phyloP scores from a whole-genome alignment of 2,797 vertebrate genomes.

The Chelonia mydas region DNA sequence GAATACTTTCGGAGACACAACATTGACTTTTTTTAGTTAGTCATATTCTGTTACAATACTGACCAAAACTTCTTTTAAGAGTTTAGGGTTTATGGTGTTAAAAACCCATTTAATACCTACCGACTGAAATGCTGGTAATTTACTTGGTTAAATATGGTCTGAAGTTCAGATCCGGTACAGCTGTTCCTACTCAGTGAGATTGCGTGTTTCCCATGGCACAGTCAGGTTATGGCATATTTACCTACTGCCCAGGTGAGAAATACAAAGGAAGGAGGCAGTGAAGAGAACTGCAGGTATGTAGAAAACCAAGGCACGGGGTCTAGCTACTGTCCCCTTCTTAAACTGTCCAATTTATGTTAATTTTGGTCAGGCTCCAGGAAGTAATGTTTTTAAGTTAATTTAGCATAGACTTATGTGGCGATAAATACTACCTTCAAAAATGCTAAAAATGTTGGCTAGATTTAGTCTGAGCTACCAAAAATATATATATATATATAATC shows the following conservation, averaged over 20 bases:
- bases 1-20: conserved; percentile 71
- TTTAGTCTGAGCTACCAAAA: conserved; percentile 82
- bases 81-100: conserved; percentile 76
- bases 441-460: conserved; percentile 83
- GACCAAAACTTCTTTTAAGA: conserved; percentile 78
- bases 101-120: conserved; percentile 80
- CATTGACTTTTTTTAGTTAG: conserved; percentile 64
- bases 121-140: conserved; percentile 82
- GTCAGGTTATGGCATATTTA: conserved; percentile 72
- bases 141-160: conserved; percentile 80
- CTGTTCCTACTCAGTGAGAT: conserved; percentile 76
- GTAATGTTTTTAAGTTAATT: conserved; percentile 82
- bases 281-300: conserved; percentile 78
- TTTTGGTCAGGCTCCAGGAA: conserved; percentile 89
- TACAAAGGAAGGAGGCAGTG: conserved; percentile 68
- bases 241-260: conserved; percentile 78
- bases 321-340: conserved; percentile 79
- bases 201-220: conserved; percentile 65
- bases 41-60: conserved; percentile 80
- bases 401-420: conserved; percentile 84
- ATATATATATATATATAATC: conserved; percentile 69
- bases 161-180: conserved; percentile 77
- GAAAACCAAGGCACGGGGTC: conserved; percentile 84
- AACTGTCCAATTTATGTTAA: conserved; percentile 80
- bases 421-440: conserved; percentile 84